Evolutionary conservation across 2,113 vertebrate species (phyloP), one percentile per base, ranked within the genome.

Genomic region (Rhinopithecus roxellana): DNA sequence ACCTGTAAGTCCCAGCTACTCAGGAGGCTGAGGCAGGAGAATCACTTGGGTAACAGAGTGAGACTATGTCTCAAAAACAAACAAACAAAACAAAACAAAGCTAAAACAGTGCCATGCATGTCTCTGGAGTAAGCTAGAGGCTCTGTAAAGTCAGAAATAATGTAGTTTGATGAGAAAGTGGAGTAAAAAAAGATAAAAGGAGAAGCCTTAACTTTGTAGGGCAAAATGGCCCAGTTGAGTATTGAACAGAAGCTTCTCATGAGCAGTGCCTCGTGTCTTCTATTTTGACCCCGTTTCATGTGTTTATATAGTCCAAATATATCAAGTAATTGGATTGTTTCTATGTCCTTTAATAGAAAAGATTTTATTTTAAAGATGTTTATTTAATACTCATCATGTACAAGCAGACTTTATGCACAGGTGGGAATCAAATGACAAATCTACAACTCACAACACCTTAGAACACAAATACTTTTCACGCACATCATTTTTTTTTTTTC

Each of bases 201-300:
- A 2, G 5, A 16, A 69, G 12, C 1, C 23, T 69, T 23, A 8
- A 2, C 32, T 40, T 69, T 40, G 16, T 20, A 18, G 43, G 77
- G 8, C 0, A 2, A 25, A 45, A 13, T 6, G 3, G 23, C 35
- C 27, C 22, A 43, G 8, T 2, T 43, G 43, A 57, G 12, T 2
- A 9, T n/a, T 5, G 1, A 10, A 1, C 0, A 0, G 67, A 20
- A 1, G 8, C 8, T 38, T 16, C 55, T 2, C 1, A 3, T 5
- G 48, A 8, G 23, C n/a, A 6, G 9, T 1, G 0, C 6, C 2
- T 5, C 2, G 5, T 3, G 10, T 32, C 35, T 18, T 2, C 23
- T 20, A 3, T 3, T 13, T 11, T 10, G 3, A 70, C 5, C 70
- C 22, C 14, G 6, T 3, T 2, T 8, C 35, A 0, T 45, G 18